These are phyloP conservation scores for Limnephilus rhombicus DNA, from an alignment of 2,888 invertebrate species.

Conservation along the genomic window DNA sequence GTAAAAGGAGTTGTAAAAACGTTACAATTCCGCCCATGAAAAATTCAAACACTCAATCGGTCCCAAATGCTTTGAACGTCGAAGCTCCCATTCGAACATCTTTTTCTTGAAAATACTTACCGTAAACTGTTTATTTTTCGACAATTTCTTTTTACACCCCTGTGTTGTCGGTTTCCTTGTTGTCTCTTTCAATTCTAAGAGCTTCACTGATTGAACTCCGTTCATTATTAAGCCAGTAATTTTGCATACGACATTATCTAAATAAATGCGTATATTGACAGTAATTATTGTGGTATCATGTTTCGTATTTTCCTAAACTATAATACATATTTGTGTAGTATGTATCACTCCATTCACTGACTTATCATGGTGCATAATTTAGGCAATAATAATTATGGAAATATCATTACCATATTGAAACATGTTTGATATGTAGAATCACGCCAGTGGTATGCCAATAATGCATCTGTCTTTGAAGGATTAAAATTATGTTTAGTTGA, in stretches of 20 bases:
- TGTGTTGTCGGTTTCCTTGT: neutral
- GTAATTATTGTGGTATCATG: neutral
- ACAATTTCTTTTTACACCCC: neutral
- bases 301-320: neutral
- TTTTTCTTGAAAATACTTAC: neutral
- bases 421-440: neutral
- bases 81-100: neutral
- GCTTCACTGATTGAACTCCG: too few relatives aligned
- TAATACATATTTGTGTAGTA: neutral
- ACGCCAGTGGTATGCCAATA: neutral
- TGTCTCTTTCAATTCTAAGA: too few relatives aligned
- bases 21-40: neutral
- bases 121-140: neutral
- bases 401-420: neutral
- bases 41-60: slow-evolving; percentile 17
- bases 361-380: too few relatives aligned
- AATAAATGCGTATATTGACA: too few relatives aligned
- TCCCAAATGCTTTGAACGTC: slow-evolving; percentile 8
- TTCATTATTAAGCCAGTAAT: too few relatives aligned
- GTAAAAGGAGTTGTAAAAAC: slow-evolving; percentile 12
- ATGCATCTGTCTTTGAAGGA: neutral
- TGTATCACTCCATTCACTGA: neutral
- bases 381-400: neutral
- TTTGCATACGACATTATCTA: too few relatives aligned
- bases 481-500: neutral